Evolutionary conservation across 2,888 invertebrate species (phyloP).

Genomic region (Aleiodes leptofemur): DNA sequence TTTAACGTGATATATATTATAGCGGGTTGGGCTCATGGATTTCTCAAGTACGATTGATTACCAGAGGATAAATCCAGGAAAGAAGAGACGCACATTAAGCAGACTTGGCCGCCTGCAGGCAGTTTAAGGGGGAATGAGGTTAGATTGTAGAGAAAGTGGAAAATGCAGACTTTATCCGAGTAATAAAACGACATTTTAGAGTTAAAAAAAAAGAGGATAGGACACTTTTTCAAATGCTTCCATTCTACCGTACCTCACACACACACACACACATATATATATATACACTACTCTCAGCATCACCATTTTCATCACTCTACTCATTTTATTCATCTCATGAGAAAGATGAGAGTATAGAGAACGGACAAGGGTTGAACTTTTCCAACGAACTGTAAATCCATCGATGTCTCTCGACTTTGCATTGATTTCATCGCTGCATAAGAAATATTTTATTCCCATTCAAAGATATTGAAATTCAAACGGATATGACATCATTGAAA

Average conservation of each 20-base stretch:
- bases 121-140: background rate
- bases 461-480: too few relatives aligned
- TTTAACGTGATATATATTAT: slow-evolving; percentile 72
- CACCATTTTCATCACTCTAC: slow-evolving; percentile 14
- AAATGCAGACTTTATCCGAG: slow-evolving; percentile 63
- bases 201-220: slow-evolving; percentile 62
- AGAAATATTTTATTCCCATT: too few relatives aligned
- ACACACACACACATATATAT: too few relatives aligned
- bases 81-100: slow-evolving; percentile 68
- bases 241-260: slow-evolving; percentile 56
- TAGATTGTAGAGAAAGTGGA: background rate
- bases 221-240: slow-evolving; percentile 68
- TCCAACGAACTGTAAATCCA: slow-evolving; percentile 36
- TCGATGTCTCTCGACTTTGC: slow-evolving; percentile 21
- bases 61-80: slow-evolving; percentile 70
- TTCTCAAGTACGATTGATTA: slow-evolving; percentile 70
- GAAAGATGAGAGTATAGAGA: slow-evolving; percentile 10
- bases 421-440: slow-evolving; percentile 11
- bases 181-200: slow-evolving; percentile 70
- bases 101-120: slow-evolving; percentile 43
- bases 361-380: slow-evolving; percentile 44
- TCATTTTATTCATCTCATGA: background rate
- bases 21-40: slow-evolving; percentile 58
- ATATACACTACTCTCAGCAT: slow-evolving; percentile 18
- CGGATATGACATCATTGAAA: too few relatives aligned